These are phyloP conservation scores for Thera britannica DNA, from an alignment of 2,888 invertebrate species.

Conservation along the genomic window DNA sequence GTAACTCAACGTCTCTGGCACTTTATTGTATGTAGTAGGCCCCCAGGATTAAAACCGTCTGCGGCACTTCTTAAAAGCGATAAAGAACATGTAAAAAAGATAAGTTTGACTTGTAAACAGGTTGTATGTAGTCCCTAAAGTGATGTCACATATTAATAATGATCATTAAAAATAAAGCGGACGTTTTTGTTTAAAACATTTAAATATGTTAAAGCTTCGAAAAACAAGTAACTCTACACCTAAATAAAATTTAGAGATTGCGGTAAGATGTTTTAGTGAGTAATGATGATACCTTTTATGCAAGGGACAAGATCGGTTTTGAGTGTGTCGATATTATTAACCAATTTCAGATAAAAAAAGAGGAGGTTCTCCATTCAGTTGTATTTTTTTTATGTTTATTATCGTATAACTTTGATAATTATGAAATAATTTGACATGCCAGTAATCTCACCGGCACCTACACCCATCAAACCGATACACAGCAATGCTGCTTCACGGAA, in stretches of 20 bases:
- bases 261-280: conserved; percentile 5
- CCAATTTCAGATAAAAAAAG: too few species aligned
- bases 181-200: conserved; percentile 1
- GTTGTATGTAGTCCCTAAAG: conserved; percentile 72
- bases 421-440: too few species aligned
- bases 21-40: background rate
- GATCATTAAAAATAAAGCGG: conserved; percentile 38
- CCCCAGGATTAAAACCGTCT: conserved; percentile 69
- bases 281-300: conserved; percentile 12
- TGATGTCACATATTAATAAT: conserved; percentile 52
- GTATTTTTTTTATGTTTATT: too few species aligned
- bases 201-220: background rate
- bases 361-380: too few species aligned
- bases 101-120: conserved; percentile 66
- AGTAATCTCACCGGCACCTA: too few species aligned
- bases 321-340: background rate
- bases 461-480: too few species aligned
- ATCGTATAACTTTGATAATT: too few species aligned
- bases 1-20: background rate
- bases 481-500: too few species aligned
- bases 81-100: conserved; percentile 73
- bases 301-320: background rate
- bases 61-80: conserved; percentile 56
- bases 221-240: conserved; percentile 14
- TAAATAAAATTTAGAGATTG: conserved; percentile 40